Evolutionary conservation across 2,888 invertebrate species (phyloP), one percentile per base, ranked within the genome.

Genomic region (Chrysolina haemoptera): DNA sequence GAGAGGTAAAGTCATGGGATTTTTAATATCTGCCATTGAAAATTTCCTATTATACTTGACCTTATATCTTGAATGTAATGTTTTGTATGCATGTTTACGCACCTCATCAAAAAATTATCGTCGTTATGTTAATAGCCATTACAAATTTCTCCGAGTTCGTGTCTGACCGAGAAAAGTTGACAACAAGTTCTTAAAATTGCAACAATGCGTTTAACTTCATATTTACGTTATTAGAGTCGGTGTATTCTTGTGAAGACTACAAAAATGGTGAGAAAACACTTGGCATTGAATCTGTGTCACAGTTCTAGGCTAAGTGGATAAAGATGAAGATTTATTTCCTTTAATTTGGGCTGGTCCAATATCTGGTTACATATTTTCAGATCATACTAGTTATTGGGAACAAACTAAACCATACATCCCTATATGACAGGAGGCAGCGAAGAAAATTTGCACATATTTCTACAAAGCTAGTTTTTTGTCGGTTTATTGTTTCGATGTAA

Each of bases 141-240:
- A 46, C 65, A 65, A 65, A 65, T 46, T 46, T 65, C 65, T 65
- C 46, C 65, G 22, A 46, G 65, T 65, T 65, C 48, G 65, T 65
- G 65, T 65, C 9, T 43, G 65, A 46, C 48, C 65, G 46, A 65
- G 43, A 20, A 63, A 63, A 62, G 18, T 41, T 65, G 46, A n/a
- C 48, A 46, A 65, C 43, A 43, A 63, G 11, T 12, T 41, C 11
- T 35, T 41, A 63, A 16, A 20, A 43, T 43, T 46, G 41, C 22
- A 48, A 41, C 43, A 65, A 22, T 65, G 22, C n/a, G 22, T 65
- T 16, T 2, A 20, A 65, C 48, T 46, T 64, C 16, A 14, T 55
- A 14, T 43, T 12, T 6, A 43, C 50, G 50, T 50, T 18, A 1
- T 43, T 14, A 43, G 43, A 1, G 43, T 43, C 3, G 14, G 43